Percentiles rank a stretch among this genome's conserved stretches.
These are phyloP conservation scores for Stichodactyla mertensii DNA, from an alignment of 64 coral and sea anemone genomes.

Conservation along the genomic window DNA sequence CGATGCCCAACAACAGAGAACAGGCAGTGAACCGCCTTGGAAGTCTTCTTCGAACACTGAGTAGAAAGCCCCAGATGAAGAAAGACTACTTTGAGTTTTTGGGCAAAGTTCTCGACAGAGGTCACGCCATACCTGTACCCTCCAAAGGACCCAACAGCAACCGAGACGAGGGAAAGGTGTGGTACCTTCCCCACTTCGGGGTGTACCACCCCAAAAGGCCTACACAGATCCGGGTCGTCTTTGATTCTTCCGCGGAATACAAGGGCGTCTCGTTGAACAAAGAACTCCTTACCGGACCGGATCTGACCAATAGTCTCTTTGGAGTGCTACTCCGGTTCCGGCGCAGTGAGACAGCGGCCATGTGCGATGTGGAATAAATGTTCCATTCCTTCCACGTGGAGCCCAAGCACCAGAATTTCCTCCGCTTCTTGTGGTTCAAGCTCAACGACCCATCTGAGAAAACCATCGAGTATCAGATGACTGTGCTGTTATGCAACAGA, in stretches of 20 bases:
- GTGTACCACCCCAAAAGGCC: slow-evolving; percentile 32
- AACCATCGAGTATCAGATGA: slow-evolving; percentile 14
- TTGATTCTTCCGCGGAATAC: background rate
- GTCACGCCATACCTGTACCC: background rate
- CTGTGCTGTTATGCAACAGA: too few relatives aligned
- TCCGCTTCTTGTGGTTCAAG: slow-evolving; percentile 21
- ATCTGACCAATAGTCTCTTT: slow-evolving; percentile 26
- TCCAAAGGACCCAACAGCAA: background rate
- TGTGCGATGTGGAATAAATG: slow-evolving; percentile 41
- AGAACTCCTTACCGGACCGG: slow-evolving; percentile 3
- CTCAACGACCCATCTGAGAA: background rate
- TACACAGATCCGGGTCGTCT: background rate
- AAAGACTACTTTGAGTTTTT: background rate
- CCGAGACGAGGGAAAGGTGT: background rate
- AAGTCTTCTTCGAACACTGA: background rate
- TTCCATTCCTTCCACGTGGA: slow-evolving; percentile 27
- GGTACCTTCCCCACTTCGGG: slow-evolving; percentile 26
- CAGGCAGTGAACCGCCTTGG: background rate
- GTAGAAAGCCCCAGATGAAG: background rate
- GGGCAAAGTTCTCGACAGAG: background rate
- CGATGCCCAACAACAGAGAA: slow-evolving; percentile 23
- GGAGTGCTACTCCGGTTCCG: slow-evolving; percentile 23
- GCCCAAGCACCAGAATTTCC: slow-evolving; percentile 20
- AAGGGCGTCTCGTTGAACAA: slow-evolving; percentile 12
- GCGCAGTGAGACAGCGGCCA: background rate